These are phyloP conservation scores for Eupsilia transversa DNA, from an alignment of 2,888 invertebrate species.

Conservation along the genomic window DNA sequence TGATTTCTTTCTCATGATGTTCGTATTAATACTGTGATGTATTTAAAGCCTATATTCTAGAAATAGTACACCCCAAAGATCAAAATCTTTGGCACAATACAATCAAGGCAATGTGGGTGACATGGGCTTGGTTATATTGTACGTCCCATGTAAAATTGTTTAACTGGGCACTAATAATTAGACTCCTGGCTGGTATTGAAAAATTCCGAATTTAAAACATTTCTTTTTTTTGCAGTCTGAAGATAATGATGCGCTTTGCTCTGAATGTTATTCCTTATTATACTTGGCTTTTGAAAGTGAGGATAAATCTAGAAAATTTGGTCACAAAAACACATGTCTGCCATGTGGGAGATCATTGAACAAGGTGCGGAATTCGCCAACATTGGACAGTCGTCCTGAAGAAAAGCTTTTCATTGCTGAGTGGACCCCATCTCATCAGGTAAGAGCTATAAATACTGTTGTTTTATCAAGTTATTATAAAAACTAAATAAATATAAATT, in stretches of 20 bases:
- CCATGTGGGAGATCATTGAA: constrained; percentile 10
- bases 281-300: constrained; percentile 6
- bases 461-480: background rate
- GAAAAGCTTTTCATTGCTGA: constrained; percentile 7
- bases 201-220: background rate
- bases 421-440: constrained; percentile 36
- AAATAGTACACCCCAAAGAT: background rate
- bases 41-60: background rate
- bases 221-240: background rate
- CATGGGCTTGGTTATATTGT: background rate
- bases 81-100: background rate
- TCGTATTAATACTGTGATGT: background rate
- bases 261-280: constrained; percentile 17
- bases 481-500: background rate
- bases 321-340: constrained; percentile 20
- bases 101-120: background rate
- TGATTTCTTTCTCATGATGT: background rate
- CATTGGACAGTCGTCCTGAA: constrained; percentile 7
- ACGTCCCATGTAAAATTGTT: background rate
- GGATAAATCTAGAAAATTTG: constrained; percentile 36
- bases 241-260: constrained; percentile 10
- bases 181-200: background rate
- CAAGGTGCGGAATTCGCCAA: fast-evolving
- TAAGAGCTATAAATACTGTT: background rate
- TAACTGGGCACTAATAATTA: background rate